Conservation (phyloP, 2,888 invertebrate genomes). For the Mimachlamys varia region DNA sequence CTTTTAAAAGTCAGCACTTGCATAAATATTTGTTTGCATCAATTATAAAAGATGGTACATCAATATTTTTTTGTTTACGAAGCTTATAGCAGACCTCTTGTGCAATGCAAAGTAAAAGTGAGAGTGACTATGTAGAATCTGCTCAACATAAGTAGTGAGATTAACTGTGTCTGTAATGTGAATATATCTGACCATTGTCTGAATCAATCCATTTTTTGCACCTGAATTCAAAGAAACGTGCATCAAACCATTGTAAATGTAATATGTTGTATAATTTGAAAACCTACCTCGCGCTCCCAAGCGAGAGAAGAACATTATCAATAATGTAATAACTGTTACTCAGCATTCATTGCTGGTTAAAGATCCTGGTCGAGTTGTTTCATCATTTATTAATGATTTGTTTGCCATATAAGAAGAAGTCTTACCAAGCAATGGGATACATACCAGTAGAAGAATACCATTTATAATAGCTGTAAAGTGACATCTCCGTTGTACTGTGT, state of each 20-base stretch:
- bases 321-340: neutral
- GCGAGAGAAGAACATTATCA: neutral
- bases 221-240: neutral
- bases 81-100: neutral
- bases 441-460: neutral
- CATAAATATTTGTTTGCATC: neutral
- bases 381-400: neutral
- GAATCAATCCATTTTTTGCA: neutral
- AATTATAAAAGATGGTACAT: neutral
- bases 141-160: neutral
- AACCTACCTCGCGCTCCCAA: neutral
- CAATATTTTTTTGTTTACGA: neutral
- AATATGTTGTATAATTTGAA: conserved; percentile 1
- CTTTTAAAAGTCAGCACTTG: too few relatives aligned
- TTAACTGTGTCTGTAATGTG: neutral
- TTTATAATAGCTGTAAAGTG: neutral
- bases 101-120: neutral
- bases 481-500: neutral
- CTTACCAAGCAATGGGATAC: neutral
- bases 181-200: neutral
- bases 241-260: neutral
- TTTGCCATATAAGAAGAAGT: neutral
- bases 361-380: neutral
- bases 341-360: neutral
- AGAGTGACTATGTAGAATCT: neutral